Base-by-base conservation (phyloP, 2,888 invertebrate species). In the Rhyacophila evoluta region DNA sequence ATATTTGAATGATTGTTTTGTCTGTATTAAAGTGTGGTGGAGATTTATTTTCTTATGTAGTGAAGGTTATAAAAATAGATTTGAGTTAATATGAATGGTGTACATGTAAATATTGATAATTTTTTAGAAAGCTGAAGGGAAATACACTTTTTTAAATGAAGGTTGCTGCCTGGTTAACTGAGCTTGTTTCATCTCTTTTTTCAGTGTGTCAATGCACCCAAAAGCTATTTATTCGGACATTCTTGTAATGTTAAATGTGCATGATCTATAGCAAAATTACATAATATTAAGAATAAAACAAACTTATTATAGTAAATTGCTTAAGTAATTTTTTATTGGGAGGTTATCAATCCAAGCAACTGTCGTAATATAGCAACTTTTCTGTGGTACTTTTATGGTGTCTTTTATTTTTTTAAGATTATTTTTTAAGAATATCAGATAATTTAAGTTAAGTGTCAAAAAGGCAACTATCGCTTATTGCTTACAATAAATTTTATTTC, bases 301-400 rank as follows among this genome's bases (percentile, higher is more conserved):
- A n/a, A 41, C 5, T 8, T 39, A 39, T 55, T 55, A 55, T 55
- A 55, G 55, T 55, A 55, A 55, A 55, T 55, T 55, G 55, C 55
- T 55, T 55, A 55, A 55, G 55, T 55, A 55, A 55, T 19, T 55
- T 55, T 55, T 55, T 55, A 55, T 55, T 55, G 55, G 55, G 55
- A 55, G 55, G 10, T 55, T 55, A 55, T 55, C 55, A 55, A 55
- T 55, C 55, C 55, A 55, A 55, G 55, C 55, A 55, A 55, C 55
- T 55, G 69, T 69, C 38, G 27, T 28, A 41, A 28, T 69, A 28
- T 75, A 68, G 69, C 67, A 75, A 68, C 69, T 38, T 27, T 69
- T 75, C 70, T 41, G 75, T 39, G 70, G 39, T 75, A 71, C 75
- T 70, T 75, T 68, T 75, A 38, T 75, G 75, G 70, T 75, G 75